A percentile compares a stretch with the other conserved stretches of the same genome.
phyloP scores from a whole-genome alignment of 2,888 invertebrate species.

The Idaea biselata region DNA sequence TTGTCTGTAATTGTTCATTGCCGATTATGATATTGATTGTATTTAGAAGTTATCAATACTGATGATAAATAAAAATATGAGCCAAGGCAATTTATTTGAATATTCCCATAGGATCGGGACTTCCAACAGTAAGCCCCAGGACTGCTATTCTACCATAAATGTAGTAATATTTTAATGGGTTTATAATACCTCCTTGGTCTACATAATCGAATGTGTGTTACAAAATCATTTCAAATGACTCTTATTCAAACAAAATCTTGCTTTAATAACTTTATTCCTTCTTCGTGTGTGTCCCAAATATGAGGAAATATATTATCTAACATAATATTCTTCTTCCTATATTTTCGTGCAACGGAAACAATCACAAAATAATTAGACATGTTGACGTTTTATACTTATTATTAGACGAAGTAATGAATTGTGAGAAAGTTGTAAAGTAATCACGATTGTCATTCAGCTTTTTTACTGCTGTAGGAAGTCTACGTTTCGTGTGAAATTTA shows the following conservation, averaged over 20 bases:
- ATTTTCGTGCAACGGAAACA: slow-evolving; percentile 44
- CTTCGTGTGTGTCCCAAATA: slow-evolving; percentile 51
- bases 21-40: background rate
- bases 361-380: slow-evolving; percentile 59
- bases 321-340: slow-evolving; percentile 56
- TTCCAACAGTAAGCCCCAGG: no score
- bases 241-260: background rate
- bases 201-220: background rate
- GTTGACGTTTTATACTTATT: slow-evolving; percentile 40
- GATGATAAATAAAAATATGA: no score
- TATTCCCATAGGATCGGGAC: no score
- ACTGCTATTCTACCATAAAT: no score
- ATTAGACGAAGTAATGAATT: slow-evolving; percentile 50
- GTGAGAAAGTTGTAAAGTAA: slow-evolving; percentile 47
- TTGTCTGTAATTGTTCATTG: background rate
- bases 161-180: background rate
- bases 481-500: slow-evolving; percentile 17
- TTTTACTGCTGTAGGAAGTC: slow-evolving; percentile 14
- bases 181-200: background rate
- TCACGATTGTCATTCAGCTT: slow-evolving; percentile 10
- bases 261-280: slow-evolving; percentile 3
- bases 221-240: background rate
- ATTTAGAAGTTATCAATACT: background rate
- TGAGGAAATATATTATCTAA: slow-evolving; percentile 52
- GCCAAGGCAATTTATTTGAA: no score